Conservation (phyloP, 2,797 vertebrate genomes). For the Molothrus ater region DNA sequence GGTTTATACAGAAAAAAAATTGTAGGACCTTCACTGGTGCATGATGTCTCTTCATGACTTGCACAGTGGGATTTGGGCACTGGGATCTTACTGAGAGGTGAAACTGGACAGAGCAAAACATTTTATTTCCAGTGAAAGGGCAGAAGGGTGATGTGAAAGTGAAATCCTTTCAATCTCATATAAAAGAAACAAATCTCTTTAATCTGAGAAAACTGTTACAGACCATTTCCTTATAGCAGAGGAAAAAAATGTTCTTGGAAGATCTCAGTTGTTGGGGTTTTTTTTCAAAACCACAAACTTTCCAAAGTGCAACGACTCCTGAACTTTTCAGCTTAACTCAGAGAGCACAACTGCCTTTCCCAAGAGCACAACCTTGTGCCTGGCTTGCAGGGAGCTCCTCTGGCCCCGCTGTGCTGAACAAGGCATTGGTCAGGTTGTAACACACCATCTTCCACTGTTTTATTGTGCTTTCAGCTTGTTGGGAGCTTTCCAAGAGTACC, state of each 20-base stretch:
- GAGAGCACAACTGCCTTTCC: not conserved
- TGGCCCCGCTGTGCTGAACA: not conserved
- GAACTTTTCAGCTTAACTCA: not conserved
- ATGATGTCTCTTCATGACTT: not conserved
- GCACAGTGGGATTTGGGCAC: not conserved
- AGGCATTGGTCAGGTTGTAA: not conserved
- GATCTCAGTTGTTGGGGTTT: not conserved
- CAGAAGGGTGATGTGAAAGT: not conserved
- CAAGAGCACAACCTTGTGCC: not conserved
- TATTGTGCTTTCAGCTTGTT: slow-evolving; percentile 9
- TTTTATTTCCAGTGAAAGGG: not conserved
- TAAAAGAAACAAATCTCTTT: not conserved
- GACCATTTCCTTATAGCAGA: not conserved
- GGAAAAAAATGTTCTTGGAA: not conserved
- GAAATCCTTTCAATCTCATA: not conserved
- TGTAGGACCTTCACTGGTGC: too few species aligned
- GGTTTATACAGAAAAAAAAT: not conserved
- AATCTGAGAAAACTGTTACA: not conserved
- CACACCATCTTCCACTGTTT: not conserved
- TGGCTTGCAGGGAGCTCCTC: not conserved
- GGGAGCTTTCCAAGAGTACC: slow-evolving; percentile 62
- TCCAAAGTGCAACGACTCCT: not conserved
- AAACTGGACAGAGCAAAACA: not conserved
- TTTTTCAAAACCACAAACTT: not conserved
- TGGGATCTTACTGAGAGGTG: not conserved